Evolutionary conservation across 2,888 invertebrate genomes (phyloP).

Genomic region (Drosophila fungiperda): DNA sequence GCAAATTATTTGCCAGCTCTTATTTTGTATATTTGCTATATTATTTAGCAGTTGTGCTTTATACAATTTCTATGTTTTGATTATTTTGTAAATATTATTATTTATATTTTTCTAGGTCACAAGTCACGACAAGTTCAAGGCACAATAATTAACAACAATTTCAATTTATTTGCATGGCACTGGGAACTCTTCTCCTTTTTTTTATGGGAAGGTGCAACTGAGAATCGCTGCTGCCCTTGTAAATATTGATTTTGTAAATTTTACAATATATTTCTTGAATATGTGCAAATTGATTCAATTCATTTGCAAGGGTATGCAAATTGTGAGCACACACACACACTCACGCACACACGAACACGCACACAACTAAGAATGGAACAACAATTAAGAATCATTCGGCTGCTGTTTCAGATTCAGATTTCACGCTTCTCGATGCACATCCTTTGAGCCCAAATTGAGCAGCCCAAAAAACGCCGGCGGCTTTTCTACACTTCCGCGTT

Average conservation of each 20-base stretch:
- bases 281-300: constrained; percentile 43
- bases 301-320: constrained; percentile 75
- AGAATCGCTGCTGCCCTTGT: constrained; percentile 19
- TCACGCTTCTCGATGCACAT: constrained; percentile 34
- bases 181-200: constrained; percentile 21
- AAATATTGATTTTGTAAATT: constrained; percentile 23
- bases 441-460: constrained; percentile 41
- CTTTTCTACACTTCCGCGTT: constrained; percentile 76
- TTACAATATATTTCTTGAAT: constrained; percentile 33
- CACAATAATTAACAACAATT: constrained; percentile 56
- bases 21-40: constrained; percentile 7
- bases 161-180: constrained; percentile 64
- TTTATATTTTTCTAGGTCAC: constrained; percentile 37
- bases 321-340: constrained; percentile 36
- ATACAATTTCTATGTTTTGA: constrained; percentile 10
- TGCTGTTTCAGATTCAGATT: constrained; percentile 20
- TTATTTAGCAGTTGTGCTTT: constrained; percentile 12
- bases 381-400: constrained; percentile 37
- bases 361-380: constrained; percentile 35
- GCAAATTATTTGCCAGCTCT: constrained; percentile 10
- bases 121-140: constrained; percentile 74
- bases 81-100: constrained; percentile 6
- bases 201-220: not conserved
- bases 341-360: constrained; percentile 7
- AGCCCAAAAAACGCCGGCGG: constrained; percentile 62